These are phyloP conservation scores for Amphilophus citrinellus DNA, from an alignment of 2,113 vertebrate genomes.

Conservation along the genomic window DNA sequence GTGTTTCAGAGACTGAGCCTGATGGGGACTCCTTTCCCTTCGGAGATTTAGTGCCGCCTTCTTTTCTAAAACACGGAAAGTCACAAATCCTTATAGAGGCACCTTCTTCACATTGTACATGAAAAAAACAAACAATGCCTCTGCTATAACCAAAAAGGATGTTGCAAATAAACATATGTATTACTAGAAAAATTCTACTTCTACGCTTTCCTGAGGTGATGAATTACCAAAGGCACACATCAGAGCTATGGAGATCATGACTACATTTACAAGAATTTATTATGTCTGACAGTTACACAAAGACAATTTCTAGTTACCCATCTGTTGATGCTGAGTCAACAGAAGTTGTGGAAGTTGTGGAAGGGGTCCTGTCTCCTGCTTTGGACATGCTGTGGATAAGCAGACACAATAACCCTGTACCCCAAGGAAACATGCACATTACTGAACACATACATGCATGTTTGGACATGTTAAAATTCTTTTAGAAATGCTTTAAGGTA, in stretches of 20 bases:
- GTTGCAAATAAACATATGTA: neutral
- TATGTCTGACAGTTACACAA: neutral
- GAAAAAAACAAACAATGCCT: neutral
- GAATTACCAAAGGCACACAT: neutral
- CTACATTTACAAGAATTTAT: fast-evolving
- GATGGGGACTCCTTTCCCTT: conserved; percentile 24
- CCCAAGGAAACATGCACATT: neutral
- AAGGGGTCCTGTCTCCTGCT: conserved; percentile 44
- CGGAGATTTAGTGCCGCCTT: conserved; percentile 16
- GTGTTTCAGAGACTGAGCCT: conserved; percentile 56
- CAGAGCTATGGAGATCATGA: neutral
- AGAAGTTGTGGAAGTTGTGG: conserved; percentile 59
- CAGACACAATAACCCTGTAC: neutral
- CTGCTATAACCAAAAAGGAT: neutral
- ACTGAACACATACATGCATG: neutral
- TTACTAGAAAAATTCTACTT: fast-evolving
- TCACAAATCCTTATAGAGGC: neutral
- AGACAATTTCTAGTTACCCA: conserved; percentile 30
- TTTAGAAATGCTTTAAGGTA: neutral
- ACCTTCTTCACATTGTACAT: neutral
- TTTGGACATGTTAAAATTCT: neutral
- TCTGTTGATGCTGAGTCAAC: conserved; percentile 44
- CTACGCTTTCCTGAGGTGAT: neutral
- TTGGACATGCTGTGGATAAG: conserved; percentile 66
- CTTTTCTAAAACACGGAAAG: conserved; percentile 43